These are phyloP conservation scores for Podarcis muralis DNA, from an alignment of 2,113 vertebrate genomes.

Conservation along the genomic window DNA sequence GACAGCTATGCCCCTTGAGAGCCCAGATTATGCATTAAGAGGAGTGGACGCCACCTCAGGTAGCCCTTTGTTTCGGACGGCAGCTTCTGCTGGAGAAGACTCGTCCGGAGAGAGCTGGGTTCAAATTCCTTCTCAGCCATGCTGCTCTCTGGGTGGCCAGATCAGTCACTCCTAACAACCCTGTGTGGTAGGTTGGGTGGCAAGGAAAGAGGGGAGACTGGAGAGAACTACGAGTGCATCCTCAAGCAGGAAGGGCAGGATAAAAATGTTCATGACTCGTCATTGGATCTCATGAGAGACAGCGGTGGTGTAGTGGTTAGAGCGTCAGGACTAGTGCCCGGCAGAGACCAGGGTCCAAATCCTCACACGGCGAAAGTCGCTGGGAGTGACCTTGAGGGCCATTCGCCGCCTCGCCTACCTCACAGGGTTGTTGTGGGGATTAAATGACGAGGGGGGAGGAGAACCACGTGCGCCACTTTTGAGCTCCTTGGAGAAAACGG, in stretches of 20 bases:
- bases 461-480: background rate
- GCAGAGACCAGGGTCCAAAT: background rate
- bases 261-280: background rate
- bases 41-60: background rate
- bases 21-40: background rate
- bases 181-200: too few relatives aligned
- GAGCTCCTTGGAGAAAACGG: background rate
- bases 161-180: too few relatives aligned
- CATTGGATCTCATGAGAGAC: too few relatives aligned
- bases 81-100: background rate
- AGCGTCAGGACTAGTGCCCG: background rate
- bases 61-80: background rate
- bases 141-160: too few relatives aligned
- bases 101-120: background rate
- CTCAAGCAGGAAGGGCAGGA: background rate
- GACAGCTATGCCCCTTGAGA: background rate
- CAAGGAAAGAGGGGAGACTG: too few relatives aligned
- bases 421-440: conserved; percentile 11
- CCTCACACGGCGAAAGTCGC: background rate
- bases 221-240: background rate
- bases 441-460: background rate
- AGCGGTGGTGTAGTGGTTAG: background rate
- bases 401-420: background rate
- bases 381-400: background rate
- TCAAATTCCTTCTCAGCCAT: background rate